phyloP scores from a whole-genome alignment of 2,113 vertebrate genomes.

The Cnemophilus loriae region DNA sequence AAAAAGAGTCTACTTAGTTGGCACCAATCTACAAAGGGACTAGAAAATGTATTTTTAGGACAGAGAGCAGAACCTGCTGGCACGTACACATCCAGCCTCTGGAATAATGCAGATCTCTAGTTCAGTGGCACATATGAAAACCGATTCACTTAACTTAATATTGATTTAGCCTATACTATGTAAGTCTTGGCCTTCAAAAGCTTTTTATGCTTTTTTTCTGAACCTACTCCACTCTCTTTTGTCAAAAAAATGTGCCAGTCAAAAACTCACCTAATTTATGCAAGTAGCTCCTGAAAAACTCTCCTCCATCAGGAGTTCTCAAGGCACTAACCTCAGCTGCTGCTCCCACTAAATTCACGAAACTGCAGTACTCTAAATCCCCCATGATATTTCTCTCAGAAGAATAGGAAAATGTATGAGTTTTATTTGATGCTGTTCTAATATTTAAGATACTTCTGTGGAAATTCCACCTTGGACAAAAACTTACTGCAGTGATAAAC shows the following conservation, averaged over 20 bases:
- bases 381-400: not conserved
- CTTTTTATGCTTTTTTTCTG: not conserved
- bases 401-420: not conserved
- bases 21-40: not conserved
- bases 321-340: accelerated
- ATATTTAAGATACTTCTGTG: not conserved
- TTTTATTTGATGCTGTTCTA: not conserved
- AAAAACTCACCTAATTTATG: not conserved
- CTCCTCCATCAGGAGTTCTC: not conserved
- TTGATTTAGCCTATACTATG: not conserved
- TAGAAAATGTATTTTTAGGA: not conserved
- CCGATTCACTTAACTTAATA: not conserved
- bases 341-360: not conserved
- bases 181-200: not conserved
- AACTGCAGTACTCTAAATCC: not conserved
- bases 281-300: not conserved
- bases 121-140: not conserved
- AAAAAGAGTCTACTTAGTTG: not conserved
- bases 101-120: not conserved
- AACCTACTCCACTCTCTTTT: not conserved
- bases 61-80: not conserved
- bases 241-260: not conserved
- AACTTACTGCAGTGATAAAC: not conserved
- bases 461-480: not conserved
- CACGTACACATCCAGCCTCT: accelerated